Evolutionary conservation across 2,113 vertebrate species (phyloP), one percentile per base, ranked within the genome.

Genomic region (Hydropotes inermis): DNA sequence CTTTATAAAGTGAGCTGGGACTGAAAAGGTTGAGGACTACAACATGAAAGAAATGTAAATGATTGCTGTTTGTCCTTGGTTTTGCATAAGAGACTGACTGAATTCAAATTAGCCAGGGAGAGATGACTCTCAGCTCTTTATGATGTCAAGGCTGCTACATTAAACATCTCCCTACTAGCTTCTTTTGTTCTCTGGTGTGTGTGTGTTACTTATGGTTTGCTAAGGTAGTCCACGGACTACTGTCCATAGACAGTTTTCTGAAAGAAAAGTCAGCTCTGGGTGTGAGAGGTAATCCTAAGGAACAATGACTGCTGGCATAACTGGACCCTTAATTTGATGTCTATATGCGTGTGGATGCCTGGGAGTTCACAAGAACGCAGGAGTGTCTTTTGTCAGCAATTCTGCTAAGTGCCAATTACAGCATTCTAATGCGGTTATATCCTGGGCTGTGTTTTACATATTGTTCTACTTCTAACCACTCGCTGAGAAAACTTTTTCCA

Each of bases 381-480:
- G 17, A 12, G 14, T 55, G 33, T 86, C 86, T 94, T 70, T 70
- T 87, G 89, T 95, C 86, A 86, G 67, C 64, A 74, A 52, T 60
- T 89, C 70, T 57, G 47, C 70, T 79, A 54, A 87, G 83, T 87
- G 70, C 84, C 90, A 96, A 76, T 82, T 91, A 89, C 1, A 52
- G 28, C 74, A 92, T 84, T 94, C 27, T 90, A 67, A 85, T 15
- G 76, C 1, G 5, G 57, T 57, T 96, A 76, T 23, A 78, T 43
- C 33, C 89, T 54, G 54, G 64, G 58, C 55, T 86, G 50, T 67
- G 50, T 93, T 83, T 93, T 70, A 96, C 89, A 79, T 61, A 83
- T 39, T 91, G 76, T 78, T 96, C 94, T 89, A 76, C 87, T 89
- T 97, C 61, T 78, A 95, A 79, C 23, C 70, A 67, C 78, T 90